Evolutionary conservation across 1,140 invertebrate species (phyloP).

Genomic region (Eueides isabella): DNA sequence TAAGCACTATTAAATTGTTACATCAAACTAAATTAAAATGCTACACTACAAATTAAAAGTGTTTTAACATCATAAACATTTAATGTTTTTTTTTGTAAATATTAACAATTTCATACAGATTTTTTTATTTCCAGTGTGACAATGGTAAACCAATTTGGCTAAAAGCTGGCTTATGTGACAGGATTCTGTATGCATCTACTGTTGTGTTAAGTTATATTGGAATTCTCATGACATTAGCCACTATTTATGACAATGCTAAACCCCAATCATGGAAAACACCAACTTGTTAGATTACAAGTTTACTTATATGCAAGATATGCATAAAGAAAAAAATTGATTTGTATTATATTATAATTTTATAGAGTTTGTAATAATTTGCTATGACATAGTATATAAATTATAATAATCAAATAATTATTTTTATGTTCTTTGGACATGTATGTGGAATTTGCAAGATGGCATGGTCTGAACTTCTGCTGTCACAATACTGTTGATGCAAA

Average conservation of each 20-base stretch:
- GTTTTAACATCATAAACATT: too few relatives aligned
- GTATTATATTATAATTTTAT: too few relatives aligned
- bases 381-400: neutral
- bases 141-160: slow-evolving; percentile 84
- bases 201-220: slow-evolving; percentile 69
- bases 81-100: too few relatives aligned
- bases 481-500: slow-evolving; percentile 96
- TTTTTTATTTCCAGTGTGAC: slow-evolving; percentile 70
- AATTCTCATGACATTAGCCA: slow-evolving; percentile 53
- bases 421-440: slow-evolving; percentile 88
- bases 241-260: slow-evolving; percentile 70
- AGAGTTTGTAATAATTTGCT: neutral
- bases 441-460: slow-evolving; percentile 97
- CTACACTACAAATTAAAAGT: too few relatives aligned
- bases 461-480: slow-evolving; percentile 96
- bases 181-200: slow-evolving; percentile 81
- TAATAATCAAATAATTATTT: neutral
- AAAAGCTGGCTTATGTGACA: slow-evolving; percentile 84
- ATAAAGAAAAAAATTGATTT: too few relatives aligned
- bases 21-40: neutral
- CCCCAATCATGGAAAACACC: slow-evolving; percentile 63
- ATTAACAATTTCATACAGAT: neutral
- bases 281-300: slow-evolving; percentile 35
- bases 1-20: neutral
- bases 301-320: neutral